Evolutionary conservation across 2,797 vertebrate species (phyloP).

Genomic region (Saxicola maurus): DNA sequence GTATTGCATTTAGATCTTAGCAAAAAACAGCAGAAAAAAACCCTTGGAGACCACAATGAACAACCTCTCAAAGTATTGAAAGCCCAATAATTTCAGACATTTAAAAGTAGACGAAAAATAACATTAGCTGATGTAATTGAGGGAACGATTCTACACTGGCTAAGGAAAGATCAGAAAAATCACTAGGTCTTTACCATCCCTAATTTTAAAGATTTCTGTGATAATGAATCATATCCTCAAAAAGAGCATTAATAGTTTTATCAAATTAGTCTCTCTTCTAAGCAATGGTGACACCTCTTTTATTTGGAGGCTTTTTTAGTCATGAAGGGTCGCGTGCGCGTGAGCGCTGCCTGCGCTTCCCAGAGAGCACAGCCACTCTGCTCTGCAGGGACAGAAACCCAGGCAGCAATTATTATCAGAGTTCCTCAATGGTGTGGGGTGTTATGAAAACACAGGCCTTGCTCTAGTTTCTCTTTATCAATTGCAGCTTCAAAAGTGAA

Average conservation of each 20-base stretch:
- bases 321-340: neutral
- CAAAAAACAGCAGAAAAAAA: neutral
- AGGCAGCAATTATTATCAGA: neutral
- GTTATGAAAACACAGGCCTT: constrained; percentile 11
- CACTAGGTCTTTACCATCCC: neutral
- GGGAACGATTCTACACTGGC: neutral
- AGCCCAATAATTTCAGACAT: neutral
- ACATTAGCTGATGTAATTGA: neutral
- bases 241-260: neutral
- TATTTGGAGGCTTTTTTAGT: neutral
- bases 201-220: neutral
- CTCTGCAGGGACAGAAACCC: neutral
- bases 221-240: neutral
- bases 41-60: neutral
- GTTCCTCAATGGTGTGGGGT: neutral
- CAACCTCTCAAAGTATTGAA: neutral
- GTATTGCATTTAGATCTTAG: neutral
- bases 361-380: neutral
- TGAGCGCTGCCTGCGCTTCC: neutral
- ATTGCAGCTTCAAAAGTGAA: constrained; percentile 4
- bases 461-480: neutral
- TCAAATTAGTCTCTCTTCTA: neutral
- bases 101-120: neutral
- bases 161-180: neutral
- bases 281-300: neutral